These are phyloP conservation scores for Regulus satrapa DNA, from an alignment of 2,113 vertebrate genomes.

Conservation along the genomic window DNA sequence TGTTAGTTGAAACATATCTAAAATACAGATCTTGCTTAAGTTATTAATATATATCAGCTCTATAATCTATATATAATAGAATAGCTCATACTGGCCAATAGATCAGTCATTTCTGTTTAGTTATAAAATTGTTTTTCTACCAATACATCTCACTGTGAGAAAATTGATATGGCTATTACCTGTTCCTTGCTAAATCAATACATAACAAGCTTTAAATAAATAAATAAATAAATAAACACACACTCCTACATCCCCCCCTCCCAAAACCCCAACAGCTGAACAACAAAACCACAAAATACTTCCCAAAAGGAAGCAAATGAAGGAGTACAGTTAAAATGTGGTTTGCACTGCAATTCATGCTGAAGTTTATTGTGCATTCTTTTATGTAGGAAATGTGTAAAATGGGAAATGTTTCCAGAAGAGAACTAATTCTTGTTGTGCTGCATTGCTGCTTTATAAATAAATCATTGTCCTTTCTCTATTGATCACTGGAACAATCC, in stretches of 20 bases:
- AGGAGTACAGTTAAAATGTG: background rate
- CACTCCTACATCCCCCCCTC: rapidly evolving
- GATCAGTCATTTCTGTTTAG: constrained; percentile 25
- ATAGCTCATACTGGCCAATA: background rate
- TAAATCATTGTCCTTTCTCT: constrained; percentile 60
- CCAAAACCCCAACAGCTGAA: background rate
- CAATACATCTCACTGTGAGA: background rate
- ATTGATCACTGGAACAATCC: constrained; percentile 51
- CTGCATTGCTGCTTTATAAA: constrained; percentile 65
- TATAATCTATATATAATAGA: background rate
- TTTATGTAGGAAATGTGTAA: background rate
- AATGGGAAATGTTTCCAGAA: background rate
- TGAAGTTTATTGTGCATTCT: background rate
- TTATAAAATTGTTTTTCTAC: constrained; percentile 21
- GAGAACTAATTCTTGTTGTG: constrained; percentile 24
- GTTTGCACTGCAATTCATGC: background rate
- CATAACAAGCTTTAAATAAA: background rate
- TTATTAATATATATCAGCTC: background rate
- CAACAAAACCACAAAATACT: background rate
- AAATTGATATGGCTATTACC: constrained; percentile 26
- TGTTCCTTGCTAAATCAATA: constrained; percentile 37
- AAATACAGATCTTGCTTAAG: background rate
- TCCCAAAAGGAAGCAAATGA: background rate
- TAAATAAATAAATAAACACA: background rate
- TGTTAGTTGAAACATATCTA: background rate